Conservation (phyloP, 2,797 vertebrate genomes). For the Babyrousa celebensis region DNA sequence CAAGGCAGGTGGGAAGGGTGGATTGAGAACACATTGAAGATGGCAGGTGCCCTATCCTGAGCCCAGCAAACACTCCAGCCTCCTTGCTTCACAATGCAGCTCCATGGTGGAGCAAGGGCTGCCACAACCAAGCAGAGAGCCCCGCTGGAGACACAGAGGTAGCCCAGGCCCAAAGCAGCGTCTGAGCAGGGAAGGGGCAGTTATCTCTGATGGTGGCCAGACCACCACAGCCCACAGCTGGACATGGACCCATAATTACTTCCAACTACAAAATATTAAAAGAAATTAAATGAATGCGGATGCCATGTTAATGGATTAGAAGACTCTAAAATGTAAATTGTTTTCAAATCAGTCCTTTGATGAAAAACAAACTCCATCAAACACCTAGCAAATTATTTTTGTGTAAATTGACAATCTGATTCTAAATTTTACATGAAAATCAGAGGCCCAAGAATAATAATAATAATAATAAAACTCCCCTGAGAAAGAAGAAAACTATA, state of each 20-base stretch:
- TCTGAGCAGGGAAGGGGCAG: not conserved
- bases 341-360: not conserved
- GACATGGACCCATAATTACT: not conserved
- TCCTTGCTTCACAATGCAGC: not conserved
- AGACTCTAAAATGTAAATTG: not conserved
- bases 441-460: not conserved
- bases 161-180: not conserved
- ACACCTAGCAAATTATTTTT: not conserved
- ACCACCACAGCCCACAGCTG: not conserved
- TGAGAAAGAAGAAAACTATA: not conserved
- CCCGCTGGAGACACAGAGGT: not conserved
- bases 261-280: not conserved
- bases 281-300: not conserved
- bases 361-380: not conserved
- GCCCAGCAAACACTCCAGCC: not conserved
- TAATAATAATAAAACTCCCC: not conserved
- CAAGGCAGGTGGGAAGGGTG: no score
- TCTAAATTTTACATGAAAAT: not conserved
- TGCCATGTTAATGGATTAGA: not conserved
- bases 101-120: not conserved
- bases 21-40: no score
- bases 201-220: not conserved
- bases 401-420: not conserved
- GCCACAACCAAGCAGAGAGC: not conserved
- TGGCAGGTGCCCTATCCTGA: not conserved